Evolutionary conservation across 2,888 invertebrate species (phyloP).

Genomic region (Junonia oenone): DNA sequence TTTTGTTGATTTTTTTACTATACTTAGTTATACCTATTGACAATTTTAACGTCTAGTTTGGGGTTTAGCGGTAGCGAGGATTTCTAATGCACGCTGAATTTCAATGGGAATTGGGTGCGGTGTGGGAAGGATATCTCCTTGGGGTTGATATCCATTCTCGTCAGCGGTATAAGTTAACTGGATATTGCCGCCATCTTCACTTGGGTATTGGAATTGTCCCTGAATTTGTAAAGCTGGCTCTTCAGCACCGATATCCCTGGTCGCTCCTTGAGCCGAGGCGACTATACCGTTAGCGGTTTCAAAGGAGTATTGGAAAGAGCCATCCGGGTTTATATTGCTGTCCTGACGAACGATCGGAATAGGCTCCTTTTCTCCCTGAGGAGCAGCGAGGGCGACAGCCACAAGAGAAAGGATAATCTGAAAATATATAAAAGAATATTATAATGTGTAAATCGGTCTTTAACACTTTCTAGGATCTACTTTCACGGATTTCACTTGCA

Average conservation of each 20-base stretch:
- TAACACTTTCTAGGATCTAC: not conserved
- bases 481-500: not conserved
- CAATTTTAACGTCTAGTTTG: slow-evolving; percentile 41
- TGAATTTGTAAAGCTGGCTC: slow-evolving; percentile 76
- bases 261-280: slow-evolving; percentile 74
- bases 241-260: slow-evolving; percentile 77
- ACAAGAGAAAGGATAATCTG: slow-evolving; percentile 62
- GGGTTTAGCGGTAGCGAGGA: slow-evolving; percentile 82
- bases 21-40: not conserved
- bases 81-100: slow-evolving; percentile 83
- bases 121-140: slow-evolving; percentile 81
- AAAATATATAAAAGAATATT: slow-evolving; percentile 28
- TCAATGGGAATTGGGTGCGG: slow-evolving; percentile 85
- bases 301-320: slow-evolving; percentile 78
- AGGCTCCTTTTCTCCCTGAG: slow-evolving; percentile 54
- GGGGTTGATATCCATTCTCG: slow-evolving; percentile 85
- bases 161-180: slow-evolving; percentile 83
- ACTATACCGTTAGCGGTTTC: slow-evolving; percentile 83
- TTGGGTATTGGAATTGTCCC: slow-evolving; percentile 82
- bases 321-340: slow-evolving; percentile 78
- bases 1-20: too few relatives aligned
- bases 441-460: not conserved
- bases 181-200: slow-evolving; percentile 81
- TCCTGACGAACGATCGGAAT: slow-evolving; percentile 77
- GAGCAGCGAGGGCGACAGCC: slow-evolving; percentile 60